Evolutionary conservation across 2,113 vertebrate species (phyloP).

Genomic region (Ploceus nigricollis): DNA sequence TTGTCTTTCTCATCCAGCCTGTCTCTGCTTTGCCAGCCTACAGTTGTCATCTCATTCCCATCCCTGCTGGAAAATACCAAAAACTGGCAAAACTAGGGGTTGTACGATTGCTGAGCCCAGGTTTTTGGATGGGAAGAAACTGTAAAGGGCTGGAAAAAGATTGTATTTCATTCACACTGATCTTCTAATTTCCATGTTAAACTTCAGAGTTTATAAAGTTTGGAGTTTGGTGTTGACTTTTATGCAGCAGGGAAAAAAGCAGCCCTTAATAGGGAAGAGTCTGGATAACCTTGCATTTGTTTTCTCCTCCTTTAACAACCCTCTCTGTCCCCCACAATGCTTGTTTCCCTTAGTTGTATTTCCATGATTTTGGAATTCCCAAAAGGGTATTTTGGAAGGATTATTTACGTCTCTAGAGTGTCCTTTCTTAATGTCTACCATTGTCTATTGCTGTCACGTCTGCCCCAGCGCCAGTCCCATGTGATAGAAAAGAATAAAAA

Average conservation of each 20-base stretch:
- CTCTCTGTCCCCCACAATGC: neutral
- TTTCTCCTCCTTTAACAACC: neutral
- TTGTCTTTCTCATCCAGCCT: neutral
- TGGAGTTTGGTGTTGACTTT: neutral
- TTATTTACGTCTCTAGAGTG: neutral
- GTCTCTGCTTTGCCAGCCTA: neutral
- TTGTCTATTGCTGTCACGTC: neutral
- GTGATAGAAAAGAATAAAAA: slow-evolving; percentile 14
- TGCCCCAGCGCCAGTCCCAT: neutral
- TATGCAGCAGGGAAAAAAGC: neutral
- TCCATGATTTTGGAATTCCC: neutral
- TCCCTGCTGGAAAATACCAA: neutral
- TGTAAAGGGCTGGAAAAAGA: neutral
- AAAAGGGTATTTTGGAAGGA: neutral
- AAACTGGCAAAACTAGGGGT: neutral
- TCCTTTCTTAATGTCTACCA: neutral
- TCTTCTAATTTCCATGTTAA: neutral
- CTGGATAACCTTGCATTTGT: neutral
- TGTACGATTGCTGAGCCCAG: fast-evolving
- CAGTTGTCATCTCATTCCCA: neutral
- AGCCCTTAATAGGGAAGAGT: neutral
- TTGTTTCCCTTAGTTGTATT: neutral
- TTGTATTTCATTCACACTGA: neutral
- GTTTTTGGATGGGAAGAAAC: neutral
- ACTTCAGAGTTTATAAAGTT: neutral